Conservation (phyloP, 2,888 invertebrate species). For the Idaea biselata region DNA sequence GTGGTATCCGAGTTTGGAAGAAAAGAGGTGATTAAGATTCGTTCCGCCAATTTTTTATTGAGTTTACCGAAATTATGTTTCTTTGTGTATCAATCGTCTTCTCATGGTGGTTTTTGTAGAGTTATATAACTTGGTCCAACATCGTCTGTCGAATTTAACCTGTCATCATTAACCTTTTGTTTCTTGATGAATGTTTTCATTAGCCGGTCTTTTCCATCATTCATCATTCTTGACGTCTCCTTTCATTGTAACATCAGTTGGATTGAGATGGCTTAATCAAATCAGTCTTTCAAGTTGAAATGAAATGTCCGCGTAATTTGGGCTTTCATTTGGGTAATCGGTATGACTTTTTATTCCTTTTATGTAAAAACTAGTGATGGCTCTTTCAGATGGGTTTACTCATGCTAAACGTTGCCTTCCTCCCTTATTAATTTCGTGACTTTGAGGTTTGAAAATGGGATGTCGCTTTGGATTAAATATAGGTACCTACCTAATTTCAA, state of each 20-base stretch:
- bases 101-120: not conserved
- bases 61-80: not conserved
- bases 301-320: not conserved
- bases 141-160: constrained; percentile 23
- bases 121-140: not conserved
- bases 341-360: not conserved
- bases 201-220: constrained; percentile 24
- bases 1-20: constrained; percentile 54
- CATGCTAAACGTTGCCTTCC: not conserved
- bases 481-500: too few species aligned
- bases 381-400: not conserved
- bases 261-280: constrained; percentile 4
- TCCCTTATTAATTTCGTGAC: not conserved
- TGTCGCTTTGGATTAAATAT: too few species aligned
- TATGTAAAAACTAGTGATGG: not conserved
- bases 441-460: too few species aligned
- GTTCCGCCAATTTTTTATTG: constrained; percentile 17
- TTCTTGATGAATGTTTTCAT: constrained; percentile 33
- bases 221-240: constrained; percentile 32
- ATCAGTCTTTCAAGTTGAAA: not conserved
- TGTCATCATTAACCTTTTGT: constrained; percentile 37
- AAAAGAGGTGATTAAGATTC: constrained; percentile 50
- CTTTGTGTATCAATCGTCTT: not conserved
- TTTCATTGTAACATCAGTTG: constrained; percentile 14
- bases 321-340: not conserved